These are phyloP conservation scores for Peromyscus melanophrys DNA, from an alignment of 2,797 vertebrate species.

Conservation along the genomic window DNA sequence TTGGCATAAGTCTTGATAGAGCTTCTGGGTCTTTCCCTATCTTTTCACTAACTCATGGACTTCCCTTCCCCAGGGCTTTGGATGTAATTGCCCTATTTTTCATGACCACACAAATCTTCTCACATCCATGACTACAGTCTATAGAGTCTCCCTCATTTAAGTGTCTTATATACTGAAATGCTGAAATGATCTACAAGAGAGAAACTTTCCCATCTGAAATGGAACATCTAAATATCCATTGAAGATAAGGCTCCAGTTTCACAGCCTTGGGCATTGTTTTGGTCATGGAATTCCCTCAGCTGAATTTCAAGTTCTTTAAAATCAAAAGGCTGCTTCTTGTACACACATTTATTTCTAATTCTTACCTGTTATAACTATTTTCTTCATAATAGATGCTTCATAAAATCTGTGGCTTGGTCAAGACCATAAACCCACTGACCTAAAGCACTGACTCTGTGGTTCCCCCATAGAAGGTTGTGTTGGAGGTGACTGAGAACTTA, in stretches of 20 bases:
- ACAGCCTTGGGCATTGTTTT: background rate
- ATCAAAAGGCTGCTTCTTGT: background rate
- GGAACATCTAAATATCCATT: background rate
- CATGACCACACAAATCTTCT: background rate
- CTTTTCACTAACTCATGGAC: background rate
- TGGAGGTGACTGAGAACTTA: background rate
- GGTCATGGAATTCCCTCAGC: background rate
- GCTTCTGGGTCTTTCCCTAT: background rate
- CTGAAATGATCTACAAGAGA: background rate
- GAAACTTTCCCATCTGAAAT: background rate
- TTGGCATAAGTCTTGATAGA: no score
- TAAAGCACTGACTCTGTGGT: background rate
- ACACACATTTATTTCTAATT: background rate
- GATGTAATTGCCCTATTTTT: background rate
- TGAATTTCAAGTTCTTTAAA: background rate
- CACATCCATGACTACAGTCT: background rate
- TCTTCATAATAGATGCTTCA: background rate
- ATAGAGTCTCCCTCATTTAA: background rate
- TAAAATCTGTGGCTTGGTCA: background rate
- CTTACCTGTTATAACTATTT: background rate
- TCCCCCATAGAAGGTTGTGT: background rate
- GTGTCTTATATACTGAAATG: background rate
- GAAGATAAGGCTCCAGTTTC: background rate
- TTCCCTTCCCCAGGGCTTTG: background rate
- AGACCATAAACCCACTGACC: background rate